These are phyloP conservation scores for Candoia aspera DNA, from an alignment of 2,113 vertebrate species.

Conservation along the genomic window DNA sequence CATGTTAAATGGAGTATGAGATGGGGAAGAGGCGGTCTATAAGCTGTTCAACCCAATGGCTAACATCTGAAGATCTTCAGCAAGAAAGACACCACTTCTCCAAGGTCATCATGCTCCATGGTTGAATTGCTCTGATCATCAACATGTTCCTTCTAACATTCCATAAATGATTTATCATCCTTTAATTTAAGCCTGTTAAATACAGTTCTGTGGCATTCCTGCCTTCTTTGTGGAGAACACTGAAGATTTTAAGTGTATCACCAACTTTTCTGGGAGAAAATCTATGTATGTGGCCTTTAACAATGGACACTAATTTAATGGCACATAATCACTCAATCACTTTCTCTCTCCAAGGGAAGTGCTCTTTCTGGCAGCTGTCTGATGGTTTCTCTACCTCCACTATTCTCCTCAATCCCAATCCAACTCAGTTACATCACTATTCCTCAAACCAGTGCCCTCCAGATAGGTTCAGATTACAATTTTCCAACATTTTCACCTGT, in stretches of 20 bases:
- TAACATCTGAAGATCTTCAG: slow-evolving; percentile 42
- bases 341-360: neutral
- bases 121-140: neutral
- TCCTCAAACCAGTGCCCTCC: neutral
- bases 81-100: neutral
- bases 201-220: too few species aligned
- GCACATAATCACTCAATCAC: neutral
- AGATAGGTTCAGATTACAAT: neutral
- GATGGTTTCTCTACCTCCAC: neutral
- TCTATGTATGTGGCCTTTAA: neutral
- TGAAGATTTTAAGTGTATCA: neutral
- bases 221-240: neutral
- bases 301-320: neutral
- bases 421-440: neutral
- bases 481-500: neutral
- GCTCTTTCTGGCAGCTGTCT: neutral
- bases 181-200: neutral
- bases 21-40: neutral
- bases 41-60: neutral
- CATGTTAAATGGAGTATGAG: neutral
- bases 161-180: neutral
- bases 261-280: neutral
- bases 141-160: neutral
- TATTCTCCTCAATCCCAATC: neutral
- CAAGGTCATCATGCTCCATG: neutral